phyloP scores from a whole-genome alignment of 2,113 vertebrate genomes.

The Rhabdomys dilectus region DNA sequence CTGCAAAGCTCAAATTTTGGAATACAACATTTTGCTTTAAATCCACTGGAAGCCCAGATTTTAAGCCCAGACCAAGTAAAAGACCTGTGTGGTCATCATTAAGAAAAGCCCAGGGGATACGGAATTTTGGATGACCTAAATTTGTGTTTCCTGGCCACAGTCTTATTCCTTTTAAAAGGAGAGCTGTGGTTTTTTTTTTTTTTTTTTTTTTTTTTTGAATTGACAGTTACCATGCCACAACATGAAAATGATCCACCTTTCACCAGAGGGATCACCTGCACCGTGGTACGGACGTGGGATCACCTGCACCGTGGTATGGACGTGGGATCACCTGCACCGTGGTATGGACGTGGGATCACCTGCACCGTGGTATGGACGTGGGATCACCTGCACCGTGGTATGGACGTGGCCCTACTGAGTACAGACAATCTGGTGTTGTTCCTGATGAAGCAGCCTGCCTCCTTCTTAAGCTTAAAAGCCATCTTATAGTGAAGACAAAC shows the following conservation, averaged over 20 bases:
- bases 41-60: background rate
- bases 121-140: background rate
- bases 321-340: background rate
- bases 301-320: no score
- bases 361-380: background rate
- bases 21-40: background rate
- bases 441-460: background rate
- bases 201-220: no score
- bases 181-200: background rate
- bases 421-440: background rate
- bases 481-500: background rate
- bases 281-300: background rate
- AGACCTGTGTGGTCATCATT: background rate
- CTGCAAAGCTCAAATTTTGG: background rate
- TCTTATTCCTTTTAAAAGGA: background rate
- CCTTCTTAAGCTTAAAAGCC: background rate
- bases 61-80: background rate
- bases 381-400: background rate
- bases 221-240: background rate
- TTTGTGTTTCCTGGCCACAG: background rate
- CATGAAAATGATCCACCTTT: background rate
- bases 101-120: background rate
- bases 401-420: background rate
- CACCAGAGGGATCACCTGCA: background rate
- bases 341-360: background rate